These are phyloP conservation scores for Cephus rjabovi DNA, from an alignment of 2,888 invertebrate species.

Conservation along the genomic window DNA sequence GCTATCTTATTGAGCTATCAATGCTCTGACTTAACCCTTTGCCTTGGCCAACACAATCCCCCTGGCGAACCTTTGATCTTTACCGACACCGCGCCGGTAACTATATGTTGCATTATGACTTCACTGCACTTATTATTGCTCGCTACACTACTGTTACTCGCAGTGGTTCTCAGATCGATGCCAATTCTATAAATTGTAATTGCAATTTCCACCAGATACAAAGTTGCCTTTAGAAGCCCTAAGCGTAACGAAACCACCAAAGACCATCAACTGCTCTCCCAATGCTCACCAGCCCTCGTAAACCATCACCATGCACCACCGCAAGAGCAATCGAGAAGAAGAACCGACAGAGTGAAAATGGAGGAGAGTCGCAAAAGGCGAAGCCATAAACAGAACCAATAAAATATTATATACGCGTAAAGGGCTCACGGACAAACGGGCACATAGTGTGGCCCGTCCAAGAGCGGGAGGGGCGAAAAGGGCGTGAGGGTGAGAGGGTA, in stretches of 20 bases:
- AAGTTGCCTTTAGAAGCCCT: not conserved
- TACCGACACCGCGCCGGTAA: constrained; percentile 56
- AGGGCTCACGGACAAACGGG: constrained; percentile 20
- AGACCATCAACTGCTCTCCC: not conserved
- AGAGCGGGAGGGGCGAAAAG: constrained; percentile 2
- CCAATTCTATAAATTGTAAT: not conserved
- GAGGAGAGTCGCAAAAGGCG: constrained; percentile 14
- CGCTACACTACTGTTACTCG: constrained; percentile 51
- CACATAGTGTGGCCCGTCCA: constrained; percentile 12
- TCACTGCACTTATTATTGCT: constrained; percentile 56
- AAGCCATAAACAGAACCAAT: constrained; percentile 64
- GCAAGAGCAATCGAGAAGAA: not conserved
- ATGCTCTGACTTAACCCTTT: constrained; percentile 33
- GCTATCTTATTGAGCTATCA: constrained; percentile 57
- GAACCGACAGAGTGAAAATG: not conserved
- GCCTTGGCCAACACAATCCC: constrained; percentile 24
- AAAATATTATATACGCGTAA: constrained; percentile 58
- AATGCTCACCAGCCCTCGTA: not conserved
- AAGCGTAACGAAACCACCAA: not conserved
- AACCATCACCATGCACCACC: not conserved
- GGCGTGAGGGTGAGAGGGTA: constrained; percentile 33
- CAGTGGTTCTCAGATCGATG: constrained; percentile 40
- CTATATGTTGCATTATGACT: constrained; percentile 61
- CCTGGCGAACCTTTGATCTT: constrained; percentile 59
- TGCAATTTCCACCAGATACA: not conserved